phyloP scores from a whole-genome alignment of 1,140 invertebrate genomes.

The Oncopeltus fasciatus region DNA sequence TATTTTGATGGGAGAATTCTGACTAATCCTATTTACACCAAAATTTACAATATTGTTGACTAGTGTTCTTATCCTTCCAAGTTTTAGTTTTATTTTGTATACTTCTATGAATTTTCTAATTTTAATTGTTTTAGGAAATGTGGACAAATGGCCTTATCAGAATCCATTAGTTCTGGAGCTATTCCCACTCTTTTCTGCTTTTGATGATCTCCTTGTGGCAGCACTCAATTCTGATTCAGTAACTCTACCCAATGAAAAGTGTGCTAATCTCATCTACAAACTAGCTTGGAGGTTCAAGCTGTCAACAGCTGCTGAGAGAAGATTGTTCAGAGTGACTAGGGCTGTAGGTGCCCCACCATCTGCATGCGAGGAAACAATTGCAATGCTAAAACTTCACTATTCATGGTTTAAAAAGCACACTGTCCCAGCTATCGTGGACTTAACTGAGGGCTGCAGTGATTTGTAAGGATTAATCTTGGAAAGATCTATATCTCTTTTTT shows the following conservation, averaged over 20 bases:
- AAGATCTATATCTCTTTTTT: no score
- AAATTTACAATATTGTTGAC: no score
- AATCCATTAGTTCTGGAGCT: neutral
- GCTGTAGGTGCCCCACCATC: neutral
- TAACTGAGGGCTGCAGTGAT: neutral
- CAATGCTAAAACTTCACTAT: conserved; percentile 20
- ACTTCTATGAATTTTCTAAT: no score
- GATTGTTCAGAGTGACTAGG: conserved; percentile 1
- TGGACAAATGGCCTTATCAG: neutral
- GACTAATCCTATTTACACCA: no score
- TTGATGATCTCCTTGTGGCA: conserved; percentile 11
- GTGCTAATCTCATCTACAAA: conserved; percentile 11
- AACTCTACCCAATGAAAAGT: neutral
- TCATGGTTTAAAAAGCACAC: conserved; percentile 22
- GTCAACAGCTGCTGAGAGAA: neutral
- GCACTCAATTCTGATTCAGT: neutral
- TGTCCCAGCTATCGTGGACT: conserved; percentile 16
- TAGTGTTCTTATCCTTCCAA: no score
- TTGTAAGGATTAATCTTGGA: no score
- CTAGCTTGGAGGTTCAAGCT: conserved; percentile 20
- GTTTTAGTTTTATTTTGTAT: no score
- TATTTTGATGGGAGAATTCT: no score
- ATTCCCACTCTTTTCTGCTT: neutral
- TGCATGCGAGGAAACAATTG: conserved; percentile 13
- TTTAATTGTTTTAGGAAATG: neutral